Percentiles rank a stretch among this genome's conserved stretches.
These are phyloP conservation scores for Scaptomyza tumidula DNA, from an alignment of 2,888 invertebrate genomes.

Conservation along the genomic window DNA sequence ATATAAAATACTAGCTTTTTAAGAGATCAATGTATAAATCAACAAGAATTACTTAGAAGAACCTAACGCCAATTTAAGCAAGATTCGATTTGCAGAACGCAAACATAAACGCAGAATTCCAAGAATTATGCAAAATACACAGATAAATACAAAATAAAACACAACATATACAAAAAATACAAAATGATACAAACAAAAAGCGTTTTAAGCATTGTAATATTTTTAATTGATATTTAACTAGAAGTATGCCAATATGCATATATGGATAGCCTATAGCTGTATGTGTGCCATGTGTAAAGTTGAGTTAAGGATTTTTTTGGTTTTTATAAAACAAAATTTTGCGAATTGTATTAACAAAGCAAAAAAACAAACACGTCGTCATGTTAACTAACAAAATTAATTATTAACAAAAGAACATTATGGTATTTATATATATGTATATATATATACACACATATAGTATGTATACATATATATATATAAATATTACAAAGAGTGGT, in stretches of 20 bases:
- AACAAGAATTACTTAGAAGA: slow-evolving; percentile 64
- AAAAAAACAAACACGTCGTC: slow-evolving; percentile 80
- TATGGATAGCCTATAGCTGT: slow-evolving; percentile 43
- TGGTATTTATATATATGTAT: slow-evolving; percentile 41
- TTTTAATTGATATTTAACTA: slow-evolving; percentile 49
- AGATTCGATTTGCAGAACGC: slow-evolving; percentile 35
- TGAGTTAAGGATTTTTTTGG: slow-evolving; percentile 52
- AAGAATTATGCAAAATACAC: slow-evolving; percentile 63
- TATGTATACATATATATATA: slow-evolving; percentile 24
- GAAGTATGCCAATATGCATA: slow-evolving; percentile 41
- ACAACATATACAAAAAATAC: slow-evolving; percentile 14
- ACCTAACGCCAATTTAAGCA: slow-evolving; percentile 80
- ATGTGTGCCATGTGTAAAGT: slow-evolving; percentile 70
- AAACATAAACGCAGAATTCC: slow-evolving; percentile 59
- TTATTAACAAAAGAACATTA: slow-evolving; percentile 60
- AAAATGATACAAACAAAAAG: slow-evolving; percentile 5
- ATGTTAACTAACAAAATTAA: slow-evolving; percentile 81
- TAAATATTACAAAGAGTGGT: slow-evolving; percentile 45
- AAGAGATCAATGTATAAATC: slow-evolving; percentile 63
- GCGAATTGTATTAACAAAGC: slow-evolving; percentile 70
- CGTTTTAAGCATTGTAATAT: slow-evolving; percentile 44
- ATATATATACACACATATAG: slow-evolving; percentile 40
- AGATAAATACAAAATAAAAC: neutral
- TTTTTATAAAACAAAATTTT: slow-evolving; percentile 60
- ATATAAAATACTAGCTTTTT: slow-evolving; percentile 28